Evolutionary conservation across 2,113 vertebrate species (phyloP).

Genomic region (Oxygymnocypris stewartii): DNA sequence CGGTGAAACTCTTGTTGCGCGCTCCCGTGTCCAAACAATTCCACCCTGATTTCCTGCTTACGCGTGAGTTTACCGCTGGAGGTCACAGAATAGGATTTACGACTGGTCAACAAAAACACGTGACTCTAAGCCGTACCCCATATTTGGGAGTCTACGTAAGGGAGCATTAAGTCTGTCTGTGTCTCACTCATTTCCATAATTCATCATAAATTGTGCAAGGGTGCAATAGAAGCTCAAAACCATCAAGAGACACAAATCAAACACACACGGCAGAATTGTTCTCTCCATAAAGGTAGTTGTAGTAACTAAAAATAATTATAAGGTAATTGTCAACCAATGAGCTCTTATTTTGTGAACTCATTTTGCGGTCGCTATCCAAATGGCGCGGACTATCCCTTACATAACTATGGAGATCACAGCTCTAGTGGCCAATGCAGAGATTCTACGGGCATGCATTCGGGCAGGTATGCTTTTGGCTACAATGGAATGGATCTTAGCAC

Average conservation of each 20-base stretch:
- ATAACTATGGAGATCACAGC: slow-evolving; percentile 99
- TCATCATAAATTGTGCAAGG: slow-evolving; percentile 99
- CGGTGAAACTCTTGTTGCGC: slow-evolving; percentile 68
- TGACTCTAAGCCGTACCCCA: slow-evolving; percentile 97
- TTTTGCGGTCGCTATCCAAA: slow-evolving; percentile 99
- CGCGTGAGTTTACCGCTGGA: slow-evolving; percentile 99
- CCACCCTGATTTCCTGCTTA: slow-evolving; percentile 89
- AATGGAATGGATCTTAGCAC: slow-evolving; percentile 99
- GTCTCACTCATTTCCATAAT: slow-evolving; percentile 99
- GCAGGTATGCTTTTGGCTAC: slow-evolving; percentile 98
- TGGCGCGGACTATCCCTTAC: slow-evolving; percentile 99
- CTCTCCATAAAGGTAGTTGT: slow-evolving; percentile 60
- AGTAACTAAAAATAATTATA: slow-evolving; percentile 50
- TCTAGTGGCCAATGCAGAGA: slow-evolving; percentile 98
- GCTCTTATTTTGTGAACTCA: slow-evolving; percentile 99
- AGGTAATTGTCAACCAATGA: slow-evolving; percentile 92
- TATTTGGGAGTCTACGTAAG: slow-evolving; percentile 99
- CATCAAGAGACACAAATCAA: slow-evolving; percentile 98
- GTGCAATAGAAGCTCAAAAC: slow-evolving; percentile 99
- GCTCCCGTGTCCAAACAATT: slow-evolving; percentile 74
- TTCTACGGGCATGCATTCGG: slow-evolving; percentile 94
- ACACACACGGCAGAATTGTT: slow-evolving; percentile 85
- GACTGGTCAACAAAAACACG: slow-evolving; percentile 99
- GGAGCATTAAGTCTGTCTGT: slow-evolving; percentile 99
- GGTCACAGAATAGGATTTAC: slow-evolving; percentile 99